Conservation (phyloP, 2,888 invertebrate species). For the Agonum fuliginosum region DNA sequence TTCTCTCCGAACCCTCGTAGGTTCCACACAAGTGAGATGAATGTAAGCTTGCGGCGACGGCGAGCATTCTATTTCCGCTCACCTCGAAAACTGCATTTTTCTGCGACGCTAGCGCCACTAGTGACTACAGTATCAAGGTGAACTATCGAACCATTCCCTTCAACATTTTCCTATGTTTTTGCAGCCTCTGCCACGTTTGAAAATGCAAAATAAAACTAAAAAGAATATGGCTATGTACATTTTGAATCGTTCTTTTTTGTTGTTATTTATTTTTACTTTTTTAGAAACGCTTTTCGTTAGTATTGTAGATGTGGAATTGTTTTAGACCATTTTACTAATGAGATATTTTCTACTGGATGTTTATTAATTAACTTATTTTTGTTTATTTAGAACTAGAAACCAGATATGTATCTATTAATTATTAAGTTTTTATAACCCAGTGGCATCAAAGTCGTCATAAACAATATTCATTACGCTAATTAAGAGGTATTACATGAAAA, state of each 20-base stretch:
- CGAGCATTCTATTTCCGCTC: slow-evolving; percentile 34
- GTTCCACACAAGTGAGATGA: not conserved
- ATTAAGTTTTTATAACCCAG: too few relatives aligned
- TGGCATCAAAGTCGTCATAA: too few relatives aligned
- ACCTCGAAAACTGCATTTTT: slow-evolving; percentile 33
- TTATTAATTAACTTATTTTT: not conserved
- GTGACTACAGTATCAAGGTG: slow-evolving; percentile 10
- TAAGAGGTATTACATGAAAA: too few relatives aligned
- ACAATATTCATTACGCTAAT: too few relatives aligned
- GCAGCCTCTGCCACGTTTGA: slow-evolving; percentile 3
- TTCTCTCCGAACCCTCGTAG: slow-evolving; percentile 1
- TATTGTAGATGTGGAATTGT: slow-evolving; percentile 1
- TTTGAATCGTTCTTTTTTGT: slow-evolving; percentile 21
- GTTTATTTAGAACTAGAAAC: not conserved
- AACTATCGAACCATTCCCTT: slow-evolving; percentile 41
- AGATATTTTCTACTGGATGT: not conserved
- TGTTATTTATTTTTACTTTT: slow-evolving; percentile 8
- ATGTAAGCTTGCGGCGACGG: slow-evolving; percentile 31
- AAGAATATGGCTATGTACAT: slow-evolving; percentile 40
- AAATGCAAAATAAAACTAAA: slow-evolving; percentile 25
- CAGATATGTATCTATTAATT: too few relatives aligned
- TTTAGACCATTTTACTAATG: slow-evolving; percentile 21
- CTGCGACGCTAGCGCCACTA: slow-evolving; percentile 26
- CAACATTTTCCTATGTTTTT: slow-evolving; percentile 12
- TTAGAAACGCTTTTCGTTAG: slow-evolving; percentile 14